These are phyloP conservation scores for Pseudolaguvia tuberculata DNA, from an alignment of 2,113 vertebrate genomes.

Conservation along the genomic window DNA sequence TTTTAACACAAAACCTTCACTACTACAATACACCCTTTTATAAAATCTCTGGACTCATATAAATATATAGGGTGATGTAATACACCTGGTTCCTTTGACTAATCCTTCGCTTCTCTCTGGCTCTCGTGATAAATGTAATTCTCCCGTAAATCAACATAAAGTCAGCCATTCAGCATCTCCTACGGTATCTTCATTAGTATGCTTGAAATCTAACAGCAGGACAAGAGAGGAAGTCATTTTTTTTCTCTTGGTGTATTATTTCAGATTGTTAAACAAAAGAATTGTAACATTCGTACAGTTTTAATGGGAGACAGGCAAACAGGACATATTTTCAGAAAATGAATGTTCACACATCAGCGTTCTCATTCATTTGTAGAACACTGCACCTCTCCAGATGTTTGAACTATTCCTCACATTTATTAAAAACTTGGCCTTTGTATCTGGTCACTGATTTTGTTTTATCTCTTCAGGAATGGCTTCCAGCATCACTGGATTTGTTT, in stretches of 20 bases:
- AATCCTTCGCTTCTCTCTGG: constrained; percentile 54
- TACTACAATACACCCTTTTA: no score
- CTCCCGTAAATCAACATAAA: constrained; percentile 63
- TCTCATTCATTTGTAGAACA: constrained; percentile 21
- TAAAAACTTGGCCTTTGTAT: constrained; percentile 23
- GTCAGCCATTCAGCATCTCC: constrained; percentile 61
- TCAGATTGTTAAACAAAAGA: constrained; percentile 56
- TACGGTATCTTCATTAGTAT: constrained; percentile 63
- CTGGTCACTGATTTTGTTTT: constrained; percentile 31
- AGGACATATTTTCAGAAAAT: constrained; percentile 26
- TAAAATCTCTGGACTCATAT: no score
- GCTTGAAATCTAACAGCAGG: constrained; percentile 50
- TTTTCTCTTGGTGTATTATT: constrained; percentile 51
- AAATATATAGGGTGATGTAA: no score
- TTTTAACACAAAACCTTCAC: neutral
- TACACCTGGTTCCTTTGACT: constrained; percentile 49
- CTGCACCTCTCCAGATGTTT: constrained; percentile 22
- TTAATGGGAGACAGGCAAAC: constrained; percentile 36
- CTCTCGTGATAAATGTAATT: constrained; percentile 62
- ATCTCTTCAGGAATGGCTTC: constrained; percentile 16
- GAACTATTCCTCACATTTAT: constrained; percentile 22
- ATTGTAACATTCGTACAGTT: constrained; percentile 48
- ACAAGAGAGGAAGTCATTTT: constrained; percentile 55
- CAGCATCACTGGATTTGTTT: constrained; percentile 19
- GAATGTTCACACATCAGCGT: constrained; percentile 27